Evolutionary conservation across 2,113 vertebrate genomes (phyloP), one percentile per base, ranked within the genome.

Genomic region (Callionymus lyra): DNA sequence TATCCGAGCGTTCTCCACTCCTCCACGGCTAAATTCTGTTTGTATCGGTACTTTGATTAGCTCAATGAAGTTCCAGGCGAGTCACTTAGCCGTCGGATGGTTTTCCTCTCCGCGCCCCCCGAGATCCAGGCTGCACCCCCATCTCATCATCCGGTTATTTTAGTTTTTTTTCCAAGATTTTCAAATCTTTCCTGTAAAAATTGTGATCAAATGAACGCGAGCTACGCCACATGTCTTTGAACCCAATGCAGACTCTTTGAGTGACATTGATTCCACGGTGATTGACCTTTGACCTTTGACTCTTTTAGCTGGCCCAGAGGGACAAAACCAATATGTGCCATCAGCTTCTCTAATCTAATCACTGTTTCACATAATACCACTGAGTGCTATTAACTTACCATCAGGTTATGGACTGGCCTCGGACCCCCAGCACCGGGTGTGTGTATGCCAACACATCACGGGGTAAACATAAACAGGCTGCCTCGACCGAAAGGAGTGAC

Each of bases 1-100:
- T 86, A 82, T 81, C 70, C 63, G 76, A 68, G 76, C 56, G 50
- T 76, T 73, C 73, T 68, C 73, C 65, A 76, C 82, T 79, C 76
- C 82, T 75, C 68, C 50, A 54, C 60, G 56, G 63, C 54, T 48
- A 82, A 86, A 86, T 76, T 56, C 50, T 18, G 76, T 87, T 87
- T 86, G 84, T 82, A 86, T 85, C 40, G 84, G 81, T 66, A 67
- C 74, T 57, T 63, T 76, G 74, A 85, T 87, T 83, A 84, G 55
- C 79, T 79, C 84, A 83, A 86, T 84, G 81, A 85, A 85, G 84
- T 86, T 84, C 68, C 57, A 12, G 6, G n/a, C 12, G 21, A 27
- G 21, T 27, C 21, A 27, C 21, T 27, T 27, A 27, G 21, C 21
- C 21, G 4, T 27, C 21, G 8, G 21, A 27, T 27, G 21, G 21